Percentiles rank a stretch among this genome's conserved stretches.
Evolutionary conservation across 2,797 vertebrate genomes (phyloP).

Genomic region (Gambelia wislizenii): DNA sequence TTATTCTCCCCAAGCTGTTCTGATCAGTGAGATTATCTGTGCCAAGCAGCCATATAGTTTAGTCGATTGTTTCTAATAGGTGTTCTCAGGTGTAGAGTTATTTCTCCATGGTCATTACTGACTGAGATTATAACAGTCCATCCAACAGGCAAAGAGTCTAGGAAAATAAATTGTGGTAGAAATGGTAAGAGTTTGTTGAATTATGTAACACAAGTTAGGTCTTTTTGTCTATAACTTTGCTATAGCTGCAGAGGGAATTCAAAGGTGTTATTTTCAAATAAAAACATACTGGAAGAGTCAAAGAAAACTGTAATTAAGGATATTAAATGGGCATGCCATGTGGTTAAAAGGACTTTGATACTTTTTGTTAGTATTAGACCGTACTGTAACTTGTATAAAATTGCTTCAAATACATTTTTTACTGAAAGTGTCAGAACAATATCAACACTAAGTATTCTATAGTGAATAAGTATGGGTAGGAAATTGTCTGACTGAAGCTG

Average conservation of each 20-base stretch:
- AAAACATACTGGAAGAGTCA: constrained; percentile 56
- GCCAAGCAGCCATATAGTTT: background rate
- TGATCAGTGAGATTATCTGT: background rate
- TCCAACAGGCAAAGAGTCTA: constrained; percentile 25
- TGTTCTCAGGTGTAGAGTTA: constrained; percentile 59
- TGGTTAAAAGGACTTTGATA: constrained; percentile 55
- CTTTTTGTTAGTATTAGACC: constrained; percentile 47
- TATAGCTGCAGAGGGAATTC: constrained; percentile 52
- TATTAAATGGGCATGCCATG: constrained; percentile 42
- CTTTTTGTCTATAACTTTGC: constrained; percentile 43
- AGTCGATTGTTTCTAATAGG: constrained; percentile 22
- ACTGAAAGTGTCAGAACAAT: constrained; percentile 1
- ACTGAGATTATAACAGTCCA: constrained; percentile 54
- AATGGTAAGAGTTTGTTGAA: constrained; percentile 56
- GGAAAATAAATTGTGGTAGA: constrained; percentile 36
- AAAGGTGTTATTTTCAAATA: constrained; percentile 50
- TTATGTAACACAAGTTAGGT: constrained; percentile 21
- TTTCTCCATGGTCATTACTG: constrained; percentile 62
- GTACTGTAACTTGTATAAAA: constrained; percentile 37
- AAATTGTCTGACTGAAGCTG: background rate
- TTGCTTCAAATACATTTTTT: constrained; percentile 55
- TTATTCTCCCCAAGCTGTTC: background rate
- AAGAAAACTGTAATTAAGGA: constrained; percentile 52
- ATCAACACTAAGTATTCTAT: constrained; percentile 21
- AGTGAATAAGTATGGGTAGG: constrained; percentile 8